These are phyloP conservation scores for Anguilla marmorata DNA, from an alignment of 2,797 vertebrate genomes.

Conservation along the genomic window DNA sequence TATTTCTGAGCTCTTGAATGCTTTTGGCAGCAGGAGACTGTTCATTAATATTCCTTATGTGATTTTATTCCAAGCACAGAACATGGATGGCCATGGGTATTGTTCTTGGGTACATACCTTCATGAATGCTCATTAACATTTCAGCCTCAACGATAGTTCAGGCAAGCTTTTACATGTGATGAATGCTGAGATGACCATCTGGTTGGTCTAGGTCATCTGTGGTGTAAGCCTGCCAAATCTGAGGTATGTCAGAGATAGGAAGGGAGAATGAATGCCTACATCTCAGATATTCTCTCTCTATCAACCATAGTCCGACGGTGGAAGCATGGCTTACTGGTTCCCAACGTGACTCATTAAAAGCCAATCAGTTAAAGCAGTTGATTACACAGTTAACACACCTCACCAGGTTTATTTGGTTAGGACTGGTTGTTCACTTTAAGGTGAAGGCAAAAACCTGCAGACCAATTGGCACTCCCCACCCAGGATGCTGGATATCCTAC, in stretches of 20 bases:
- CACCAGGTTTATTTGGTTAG: not conserved
- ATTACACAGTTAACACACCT: not conserved
- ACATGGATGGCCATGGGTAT: not conserved
- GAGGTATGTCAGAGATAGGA: not conserved
- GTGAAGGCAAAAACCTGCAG: not conserved
- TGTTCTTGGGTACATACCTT: not conserved
- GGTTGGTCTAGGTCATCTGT: not conserved
- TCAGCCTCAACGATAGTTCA: not conserved
- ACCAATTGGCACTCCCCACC: not conserved
- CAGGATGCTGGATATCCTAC: not conserved
- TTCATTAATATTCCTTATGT: not conserved
- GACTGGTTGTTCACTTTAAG: not conserved
- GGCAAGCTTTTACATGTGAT: not conserved
- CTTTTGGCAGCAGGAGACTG: not conserved
- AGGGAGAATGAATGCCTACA: not conserved
- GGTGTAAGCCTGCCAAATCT: not conserved
- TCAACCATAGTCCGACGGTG: not conserved
- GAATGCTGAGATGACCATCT: not conserved
- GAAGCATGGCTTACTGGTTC: not conserved
- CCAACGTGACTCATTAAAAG: not conserved
- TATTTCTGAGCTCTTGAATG: not conserved
- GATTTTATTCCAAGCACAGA: not conserved
- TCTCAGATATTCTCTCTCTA: not conserved
- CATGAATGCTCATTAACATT: not conserved
- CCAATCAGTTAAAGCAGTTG: not conserved